Evolutionary conservation across 2,888 invertebrate species (phyloP).

Genomic region (Drosophila bunnanda): DNA sequence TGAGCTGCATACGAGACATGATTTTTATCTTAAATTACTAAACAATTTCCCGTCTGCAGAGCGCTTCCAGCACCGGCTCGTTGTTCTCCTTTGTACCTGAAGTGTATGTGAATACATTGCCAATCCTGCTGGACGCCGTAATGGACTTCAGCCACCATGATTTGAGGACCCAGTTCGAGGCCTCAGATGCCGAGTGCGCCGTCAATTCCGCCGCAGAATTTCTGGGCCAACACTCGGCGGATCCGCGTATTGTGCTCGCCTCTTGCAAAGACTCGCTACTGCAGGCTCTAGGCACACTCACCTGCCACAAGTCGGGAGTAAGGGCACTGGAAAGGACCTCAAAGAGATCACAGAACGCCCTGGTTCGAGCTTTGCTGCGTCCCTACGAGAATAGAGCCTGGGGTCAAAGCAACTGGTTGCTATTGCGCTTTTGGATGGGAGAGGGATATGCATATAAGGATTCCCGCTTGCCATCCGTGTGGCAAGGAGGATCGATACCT

Average conservation of each 20-base stretch:
- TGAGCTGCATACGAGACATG: constrained; percentile 36
- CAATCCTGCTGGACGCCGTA: constrained; percentile 83
- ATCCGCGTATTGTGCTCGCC: constrained; percentile 89
- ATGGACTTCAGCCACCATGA: constrained; percentile 85
- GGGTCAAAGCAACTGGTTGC: constrained; percentile 94
- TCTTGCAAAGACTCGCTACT: constrained; percentile 91
- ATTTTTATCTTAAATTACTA: not conserved
- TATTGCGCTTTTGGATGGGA: constrained; percentile 93
- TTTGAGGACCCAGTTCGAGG: constrained; percentile 81
- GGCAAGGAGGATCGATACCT: constrained; percentile 85
- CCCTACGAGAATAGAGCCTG: constrained; percentile 93
- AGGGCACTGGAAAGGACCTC: constrained; percentile 89
- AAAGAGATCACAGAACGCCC: constrained; percentile 86
- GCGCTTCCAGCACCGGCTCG: constrained; percentile 86
- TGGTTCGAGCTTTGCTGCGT: constrained; percentile 89
- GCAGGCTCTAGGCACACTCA: constrained; percentile 91
- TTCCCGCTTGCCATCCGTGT: constrained; percentile 86
- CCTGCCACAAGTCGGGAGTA: constrained; percentile 90
- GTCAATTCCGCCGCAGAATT: constrained; percentile 89
- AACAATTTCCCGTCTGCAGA: constrained; percentile 79
- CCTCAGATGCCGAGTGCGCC: constrained; percentile 87
- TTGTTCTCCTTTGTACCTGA: constrained; percentile 89
- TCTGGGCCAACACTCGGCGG: constrained; percentile 90
- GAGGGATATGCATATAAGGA: constrained; percentile 92
- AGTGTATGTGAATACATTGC: constrained; percentile 87